Evolutionary conservation across 2,797 vertebrate genomes (phyloP), one percentile per base, ranked within the genome.

Genomic region (Alcedo atthis): DNA sequence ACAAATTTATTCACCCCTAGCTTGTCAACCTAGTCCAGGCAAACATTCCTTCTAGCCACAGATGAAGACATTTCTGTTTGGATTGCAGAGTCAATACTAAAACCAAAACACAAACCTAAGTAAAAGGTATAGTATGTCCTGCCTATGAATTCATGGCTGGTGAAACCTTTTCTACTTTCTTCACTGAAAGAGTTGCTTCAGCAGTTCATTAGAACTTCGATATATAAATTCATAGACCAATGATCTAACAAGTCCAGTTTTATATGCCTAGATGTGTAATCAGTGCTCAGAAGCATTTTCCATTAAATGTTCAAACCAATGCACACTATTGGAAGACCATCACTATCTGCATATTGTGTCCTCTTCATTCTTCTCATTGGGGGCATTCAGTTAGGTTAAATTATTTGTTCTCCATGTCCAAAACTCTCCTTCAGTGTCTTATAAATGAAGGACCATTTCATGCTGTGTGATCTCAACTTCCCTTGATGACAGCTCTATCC

Each of bases 401-500:
- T 82, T 63, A 92, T 90, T 96, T 66, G 49, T 81, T 87, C 45
- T 61, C 59, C 55, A 12, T 30, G 49, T 57, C 78, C 66, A 67
- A 90, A 85, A 76, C 37, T 75, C 35, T 90, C 55, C 22, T 87
- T 92, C 63, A 62, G 73, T 25, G 82, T 37, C 28, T 7, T 73
- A 75, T 85, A 87, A 94, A 90, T 28, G 84, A 92, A 62, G 51
- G 24, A 66, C 70, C 88, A 87, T 91, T 92, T 95, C 76, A 93
- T 85, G 73, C 62, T 74, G 40, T 89, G 63, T 93, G 88, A 95
- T 89, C 86, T 87, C 95, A 94, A 25, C 94, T 94, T 95, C 92
- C 94, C 63, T 70, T 76, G 94, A 87, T 90, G 90, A 95, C 90
- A 96, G 80, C 73, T 78, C 94, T 87, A 79, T 94, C 92, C 94